Evolutionary conservation across 2,888 invertebrate genomes (phyloP), one percentile per base, ranked within the genome.

Genomic region (Odontothrips loti): DNA sequence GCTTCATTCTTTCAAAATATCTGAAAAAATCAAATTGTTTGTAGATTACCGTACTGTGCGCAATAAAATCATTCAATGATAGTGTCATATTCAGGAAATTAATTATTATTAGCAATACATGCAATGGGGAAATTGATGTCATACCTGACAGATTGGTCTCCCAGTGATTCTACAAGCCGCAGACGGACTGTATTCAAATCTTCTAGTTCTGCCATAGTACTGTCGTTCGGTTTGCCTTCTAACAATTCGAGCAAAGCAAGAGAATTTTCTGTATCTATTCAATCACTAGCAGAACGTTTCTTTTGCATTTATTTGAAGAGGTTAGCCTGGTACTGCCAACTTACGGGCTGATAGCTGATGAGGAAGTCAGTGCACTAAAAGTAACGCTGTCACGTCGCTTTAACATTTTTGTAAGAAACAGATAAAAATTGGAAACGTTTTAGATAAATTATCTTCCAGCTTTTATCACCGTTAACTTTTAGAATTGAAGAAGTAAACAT

Each of bases 1-100:
- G 89, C 84, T 93, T 93, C 90, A 95, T 91, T 84, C 93, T 90
- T 80, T 89, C 89, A 84, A 93, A 92, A 86, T 95, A 95, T 79
- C 88, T 88, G 82, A 51, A 84, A 84, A 75, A 63, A n/a, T n/a
- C 47, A 51, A 81, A 47, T 12, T 79, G 43, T 34, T 79, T 0
- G n/a, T 27, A 79, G 6, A 58, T 15, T 58, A 58, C 17, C 58
- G 80, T 80, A 58, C 78, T 80, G 34, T 81, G 80, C 0, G 79
- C 81, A 23, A 80, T 80, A n/a, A 80, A 80, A 34, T 80, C 47
- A 48, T 80, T 68, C 82, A 82, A 80, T 34, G 80, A n/a, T 80
- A 58, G 17, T 58, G 15, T 58, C 20, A 48, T 51, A 17, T 17
- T 51, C 9, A n/a, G n/a, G n/a, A 51, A 17, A 17, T 6, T 51